Percentiles rank a stretch among this genome's conserved stretches.
These are phyloP conservation scores for Synchiropus splendidus DNA, from an alignment of 2,113 vertebrate species.

Conservation along the genomic window DNA sequence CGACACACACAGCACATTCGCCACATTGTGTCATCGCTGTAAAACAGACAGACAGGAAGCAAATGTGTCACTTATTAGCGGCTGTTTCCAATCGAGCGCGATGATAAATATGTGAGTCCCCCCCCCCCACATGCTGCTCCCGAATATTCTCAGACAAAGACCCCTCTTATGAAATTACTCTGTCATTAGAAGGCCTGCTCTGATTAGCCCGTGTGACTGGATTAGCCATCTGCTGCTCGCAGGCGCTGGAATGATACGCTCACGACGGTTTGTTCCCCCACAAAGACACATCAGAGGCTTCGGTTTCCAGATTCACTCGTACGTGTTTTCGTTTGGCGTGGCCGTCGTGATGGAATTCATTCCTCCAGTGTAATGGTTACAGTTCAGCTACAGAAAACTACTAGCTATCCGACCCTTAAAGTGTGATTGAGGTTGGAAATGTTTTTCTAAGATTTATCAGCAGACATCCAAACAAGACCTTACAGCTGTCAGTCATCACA, in stretches of 20 bases:
- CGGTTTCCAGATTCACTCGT: constrained; percentile 30
- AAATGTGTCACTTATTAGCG: constrained; percentile 49
- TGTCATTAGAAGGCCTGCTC: constrained; percentile 42
- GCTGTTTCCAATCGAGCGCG: constrained; percentile 47
- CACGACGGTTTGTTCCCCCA: constrained; percentile 32
- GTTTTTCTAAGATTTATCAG: too few relatives aligned
- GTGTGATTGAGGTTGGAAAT: too few relatives aligned
- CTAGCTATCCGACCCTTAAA: too few relatives aligned
- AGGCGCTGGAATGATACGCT: constrained; percentile 40
- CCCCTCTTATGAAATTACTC: constrained; percentile 52
- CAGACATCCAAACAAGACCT: too few relatives aligned
- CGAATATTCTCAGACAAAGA: too few relatives aligned
- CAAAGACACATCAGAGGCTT: too few relatives aligned
- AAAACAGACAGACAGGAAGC: background rate
- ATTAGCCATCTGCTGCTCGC: constrained; percentile 64
- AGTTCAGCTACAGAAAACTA: too few relatives aligned
- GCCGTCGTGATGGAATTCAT: constrained; percentile 13
- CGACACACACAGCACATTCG: background rate
- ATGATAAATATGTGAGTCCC: constrained; percentile 42
- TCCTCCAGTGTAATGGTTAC: too few relatives aligned
- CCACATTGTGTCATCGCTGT: background rate
- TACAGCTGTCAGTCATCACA: too few relatives aligned
- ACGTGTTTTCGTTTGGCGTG: constrained; percentile 13
- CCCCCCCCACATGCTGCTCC: constrained; percentile 32
- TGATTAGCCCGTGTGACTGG: constrained; percentile 44